Evolutionary conservation across 2,113 vertebrate species (phyloP), one percentile per base, ranked within the genome.

Genomic region (Pteropus alecto): DNA sequence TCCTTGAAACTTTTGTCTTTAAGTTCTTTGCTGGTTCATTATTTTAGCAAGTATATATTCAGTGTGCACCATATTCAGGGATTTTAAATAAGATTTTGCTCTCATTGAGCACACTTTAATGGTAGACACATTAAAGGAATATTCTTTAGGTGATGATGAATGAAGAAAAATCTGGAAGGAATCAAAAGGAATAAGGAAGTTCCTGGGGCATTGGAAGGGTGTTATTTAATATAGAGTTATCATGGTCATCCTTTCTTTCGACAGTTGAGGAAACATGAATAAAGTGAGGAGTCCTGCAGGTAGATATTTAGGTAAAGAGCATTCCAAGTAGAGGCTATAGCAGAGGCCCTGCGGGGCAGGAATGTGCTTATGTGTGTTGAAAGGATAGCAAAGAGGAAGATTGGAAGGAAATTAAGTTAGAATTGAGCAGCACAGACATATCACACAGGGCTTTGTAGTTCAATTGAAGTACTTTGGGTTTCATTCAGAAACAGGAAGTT

Each of bases 1-100:
- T 76, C 38, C 76, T 83, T 93, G n/a, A 88, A 70, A 93, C n/a
- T 93, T n/a, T 54, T 95, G 48, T 28, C n/a, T 77, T 74, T 74
- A 43, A 74, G 19, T 81, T 93, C 22, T 82, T 95, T 83, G 8
- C 61, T 93, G 41, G 30, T 54, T 87, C 28, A 22, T 77, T 35
- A 38, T 41, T 83, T 84, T 54, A 68, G 28, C 70, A 76, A 65
- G 56, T 46, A 60, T 24, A 21, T 77, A 43, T 76, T 77, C 8
- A 83, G 4, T 26, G 24, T 22, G 6, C 2, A 82, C 4, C 7
- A 18, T 41, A 51, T 88, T 33, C 33, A n/a, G 28, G 43, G 21
- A 46, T 67, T 95, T 93, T 93, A 67, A 87, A 48, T 87, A 81
- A 38, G n/a, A 71, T n/a, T 35, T 93, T 48, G 13, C 33, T 60